Conservation (phyloP, 2,888 invertebrate species). For the Odontocerum albicorne region DNA sequence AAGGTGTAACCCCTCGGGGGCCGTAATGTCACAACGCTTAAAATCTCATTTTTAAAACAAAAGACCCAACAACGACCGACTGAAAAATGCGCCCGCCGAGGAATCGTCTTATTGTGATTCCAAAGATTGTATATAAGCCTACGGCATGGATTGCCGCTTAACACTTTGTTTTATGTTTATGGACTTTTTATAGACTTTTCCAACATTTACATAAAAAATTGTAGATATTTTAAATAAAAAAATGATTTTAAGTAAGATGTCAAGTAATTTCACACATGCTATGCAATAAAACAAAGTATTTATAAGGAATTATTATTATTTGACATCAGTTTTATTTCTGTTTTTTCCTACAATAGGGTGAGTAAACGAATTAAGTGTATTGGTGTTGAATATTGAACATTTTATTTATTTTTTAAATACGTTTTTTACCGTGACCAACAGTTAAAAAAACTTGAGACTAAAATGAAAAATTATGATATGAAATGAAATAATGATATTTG, state of each 20-base stretch:
- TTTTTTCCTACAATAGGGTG: too few relatives aligned
- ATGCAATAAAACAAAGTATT: too few relatives aligned
- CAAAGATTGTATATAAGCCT: constrained; percentile 21
- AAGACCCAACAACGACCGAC: constrained; percentile 11
- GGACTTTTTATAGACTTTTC: neutral
- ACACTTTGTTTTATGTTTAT: neutral
- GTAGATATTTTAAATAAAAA: neutral
- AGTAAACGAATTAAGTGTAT: too few relatives aligned
- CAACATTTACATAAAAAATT: neutral
- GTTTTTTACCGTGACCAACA: too few relatives aligned
- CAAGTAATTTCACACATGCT: too few relatives aligned
- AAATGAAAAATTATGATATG: too few relatives aligned
- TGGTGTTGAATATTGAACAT: too few relatives aligned
- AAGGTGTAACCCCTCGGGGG: constrained; percentile 33
- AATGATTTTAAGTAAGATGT: constrained; percentile 1
- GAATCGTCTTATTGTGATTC: constrained; percentile 17
- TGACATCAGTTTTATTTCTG: too few relatives aligned
- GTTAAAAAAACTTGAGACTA: too few relatives aligned
- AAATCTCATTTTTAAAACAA: constrained; percentile 36
- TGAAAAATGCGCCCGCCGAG: constrained; percentile 18
- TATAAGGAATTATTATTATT: too few relatives aligned
- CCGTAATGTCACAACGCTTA: constrained; percentile 34
- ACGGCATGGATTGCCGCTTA: constrained; percentile 10
- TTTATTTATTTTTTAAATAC: too few relatives aligned
- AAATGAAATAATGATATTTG: too few relatives aligned